Evolutionary conservation across 1,140 invertebrate species (phyloP).

Genomic region (Zaprionus inermis): DNA sequence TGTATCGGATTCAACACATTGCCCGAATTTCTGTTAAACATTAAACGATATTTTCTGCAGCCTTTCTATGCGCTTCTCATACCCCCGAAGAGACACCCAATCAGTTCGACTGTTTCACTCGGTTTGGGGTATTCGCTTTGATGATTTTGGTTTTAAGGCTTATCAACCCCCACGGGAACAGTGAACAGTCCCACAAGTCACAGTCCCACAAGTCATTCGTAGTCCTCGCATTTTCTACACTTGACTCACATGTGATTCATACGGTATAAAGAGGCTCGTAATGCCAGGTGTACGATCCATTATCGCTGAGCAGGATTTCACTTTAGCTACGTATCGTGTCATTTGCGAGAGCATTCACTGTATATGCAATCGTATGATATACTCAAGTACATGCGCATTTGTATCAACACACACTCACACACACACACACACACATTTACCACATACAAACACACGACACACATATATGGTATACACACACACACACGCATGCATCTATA

Average conservation of each 20-base stretch:
- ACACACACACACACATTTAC: constrained; percentile 51
- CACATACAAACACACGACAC: constrained; percentile 32
- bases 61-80: constrained; percentile 75
- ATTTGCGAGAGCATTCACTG: constrained; percentile 66
- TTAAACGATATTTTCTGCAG: constrained; percentile 72
- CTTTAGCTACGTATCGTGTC: constrained; percentile 18
- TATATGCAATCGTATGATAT: constrained; percentile 63
- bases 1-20: constrained; percentile 51
- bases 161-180: constrained; percentile 64
- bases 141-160: constrained; percentile 75
- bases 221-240: background rate
- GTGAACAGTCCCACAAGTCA: constrained; percentile 32
- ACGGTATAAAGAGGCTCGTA: background rate
- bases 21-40: constrained; percentile 42
- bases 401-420: constrained; percentile 61
- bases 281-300: constrained; percentile 32
- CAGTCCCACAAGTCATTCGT: constrained; percentile 10
- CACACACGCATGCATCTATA: constrained; percentile 61
- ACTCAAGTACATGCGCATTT: constrained; percentile 72
- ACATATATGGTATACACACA: background rate
- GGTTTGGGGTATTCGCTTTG: constrained; percentile 66
- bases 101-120: constrained; percentile 29
- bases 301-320: constrained; percentile 40
- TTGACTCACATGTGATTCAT: background rate
- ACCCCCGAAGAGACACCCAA: constrained; percentile 40